Percentiles rank a stretch among this genome's conserved stretches.
Conservation (phyloP, 1,140 invertebrate species). For the Psilanteris sp. region DNA sequence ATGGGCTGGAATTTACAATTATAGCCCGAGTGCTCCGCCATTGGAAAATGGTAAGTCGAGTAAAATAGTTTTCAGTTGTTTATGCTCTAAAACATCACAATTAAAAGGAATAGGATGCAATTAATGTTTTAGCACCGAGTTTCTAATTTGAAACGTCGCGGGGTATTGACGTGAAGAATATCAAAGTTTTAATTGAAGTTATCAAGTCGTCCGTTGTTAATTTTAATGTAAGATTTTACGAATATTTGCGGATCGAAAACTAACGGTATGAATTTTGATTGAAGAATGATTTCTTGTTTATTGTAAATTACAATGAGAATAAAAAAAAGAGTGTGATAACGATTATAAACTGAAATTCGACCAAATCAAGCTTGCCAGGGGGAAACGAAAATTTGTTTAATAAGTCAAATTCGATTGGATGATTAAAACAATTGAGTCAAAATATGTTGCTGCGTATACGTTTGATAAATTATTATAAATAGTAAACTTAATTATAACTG, state of each 20-base stretch:
- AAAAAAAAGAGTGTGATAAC: no score
- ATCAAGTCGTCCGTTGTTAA: slow-evolving; percentile 16
- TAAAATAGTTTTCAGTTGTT: slow-evolving; percentile 48
- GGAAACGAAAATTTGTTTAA: no score
- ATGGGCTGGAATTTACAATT: slow-evolving; percentile 46
- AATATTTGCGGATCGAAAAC: slow-evolving; percentile 9
- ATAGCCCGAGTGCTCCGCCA: slow-evolving; percentile 66
- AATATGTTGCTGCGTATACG: no score
- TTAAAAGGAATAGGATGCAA: slow-evolving; percentile 50
- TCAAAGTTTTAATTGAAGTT: slow-evolving; percentile 60
- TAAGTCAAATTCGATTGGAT: no score
- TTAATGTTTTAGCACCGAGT: slow-evolving; percentile 48
- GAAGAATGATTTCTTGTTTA: no score
- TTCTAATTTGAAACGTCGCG: slow-evolving; percentile 41
- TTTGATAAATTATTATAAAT: no score
- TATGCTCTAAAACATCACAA: slow-evolving; percentile 36
- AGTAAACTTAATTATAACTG: no score
- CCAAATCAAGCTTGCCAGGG: no score
- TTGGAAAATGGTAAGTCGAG: slow-evolving; percentile 65
- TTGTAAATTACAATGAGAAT: no score
- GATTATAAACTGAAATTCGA: no score
- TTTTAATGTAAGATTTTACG: slow-evolving; percentile 8
- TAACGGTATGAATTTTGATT: no score
- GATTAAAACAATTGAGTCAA: no score
- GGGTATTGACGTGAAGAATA: slow-evolving; percentile 44